Evolutionary conservation across 1,140 invertebrate species (phyloP), one percentile per base, ranked within the genome.

Genomic region (Listronotus bonariensis): DNA sequence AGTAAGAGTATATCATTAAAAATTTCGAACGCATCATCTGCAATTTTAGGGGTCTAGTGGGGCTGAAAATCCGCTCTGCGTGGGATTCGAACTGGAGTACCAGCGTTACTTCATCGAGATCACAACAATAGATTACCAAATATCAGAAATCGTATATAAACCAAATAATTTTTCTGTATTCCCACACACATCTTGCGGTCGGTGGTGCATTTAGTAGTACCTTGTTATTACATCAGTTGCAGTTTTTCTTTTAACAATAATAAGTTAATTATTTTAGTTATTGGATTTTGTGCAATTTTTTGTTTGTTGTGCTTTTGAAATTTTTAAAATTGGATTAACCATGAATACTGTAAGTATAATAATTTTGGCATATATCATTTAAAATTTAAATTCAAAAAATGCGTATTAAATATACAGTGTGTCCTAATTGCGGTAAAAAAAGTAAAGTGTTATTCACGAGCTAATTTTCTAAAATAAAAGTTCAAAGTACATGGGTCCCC

Each of bases 101-200:
- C 70, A 70, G 67, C 69, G 59, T 72, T 75, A 67, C 71, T 69
- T 68, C 67, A 74, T 49, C 66, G 65, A 71, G 68, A 68, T 74
- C 71, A 67, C 68, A 59, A 73, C 74, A 76, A 72, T 74, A 63
- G 72, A 67, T 74, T 76, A 67, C 72, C 67, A 74, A 74, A 76
- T 72, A 67, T 65, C 55, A 32, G 43, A 49, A 58, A 69, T 63
- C 53, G 63, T 76, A 75, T 76, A 76, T 76, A 76, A 73, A 71
- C 70, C 63, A 72, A 69, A 74, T 68, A 72, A 65, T 62, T 69
- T 70, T 73, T 70, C 45, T 60, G 17, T 38, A n/a, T 57, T 65
- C 62, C 34, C 62, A 65, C 53, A 65, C 38, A 43, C 32, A 31
- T 46, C 20, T 11, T 20, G 2, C 20, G 17, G 38, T 10, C 20